phyloP scores from a whole-genome alignment of 1,140 invertebrate genomes.

The Trinorchestia longiramus region DNA sequence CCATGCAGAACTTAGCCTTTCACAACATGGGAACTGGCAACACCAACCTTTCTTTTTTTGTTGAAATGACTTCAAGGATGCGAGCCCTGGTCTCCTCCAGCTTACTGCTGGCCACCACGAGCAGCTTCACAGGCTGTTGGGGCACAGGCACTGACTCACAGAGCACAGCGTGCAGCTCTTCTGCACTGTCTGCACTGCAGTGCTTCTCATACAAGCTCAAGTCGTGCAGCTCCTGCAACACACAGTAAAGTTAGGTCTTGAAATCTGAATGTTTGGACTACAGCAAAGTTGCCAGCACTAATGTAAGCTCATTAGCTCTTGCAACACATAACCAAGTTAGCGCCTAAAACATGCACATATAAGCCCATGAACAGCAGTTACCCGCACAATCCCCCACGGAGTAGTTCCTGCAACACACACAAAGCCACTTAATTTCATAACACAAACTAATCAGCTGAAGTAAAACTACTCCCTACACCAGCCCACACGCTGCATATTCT shows the following conservation, averaged over 20 bases:
- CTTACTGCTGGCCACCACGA: not conserved
- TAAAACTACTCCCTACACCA: not conserved
- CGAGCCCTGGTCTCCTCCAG: not conserved
- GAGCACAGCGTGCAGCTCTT: not conserved
- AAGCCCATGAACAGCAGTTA: not conserved
- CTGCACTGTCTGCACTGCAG: not conserved
- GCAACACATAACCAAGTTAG: not conserved
- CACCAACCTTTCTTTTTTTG: not conserved
- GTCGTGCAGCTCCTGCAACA: conserved; percentile 26
- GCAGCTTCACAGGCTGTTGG: conserved; percentile 19
- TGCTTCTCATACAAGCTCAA: not conserved
- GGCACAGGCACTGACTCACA: not conserved
- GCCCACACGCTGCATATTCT: not conserved
- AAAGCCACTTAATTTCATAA: not conserved
- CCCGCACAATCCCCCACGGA: not conserved
- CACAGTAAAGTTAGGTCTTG: not conserved
- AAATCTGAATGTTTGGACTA: not conserved
- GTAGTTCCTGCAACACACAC: not conserved
- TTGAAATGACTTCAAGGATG: not conserved
- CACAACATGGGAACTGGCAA: too few species aligned
- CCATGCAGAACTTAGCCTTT: not conserved
- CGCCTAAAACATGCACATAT: not conserved
- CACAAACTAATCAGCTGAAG: not conserved
- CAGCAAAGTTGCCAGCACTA: not conserved
- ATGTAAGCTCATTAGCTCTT: not conserved